Base-by-base conservation (phyloP, 2,113 vertebrate genomes). In the Paraplagusia blochii region DNA sequence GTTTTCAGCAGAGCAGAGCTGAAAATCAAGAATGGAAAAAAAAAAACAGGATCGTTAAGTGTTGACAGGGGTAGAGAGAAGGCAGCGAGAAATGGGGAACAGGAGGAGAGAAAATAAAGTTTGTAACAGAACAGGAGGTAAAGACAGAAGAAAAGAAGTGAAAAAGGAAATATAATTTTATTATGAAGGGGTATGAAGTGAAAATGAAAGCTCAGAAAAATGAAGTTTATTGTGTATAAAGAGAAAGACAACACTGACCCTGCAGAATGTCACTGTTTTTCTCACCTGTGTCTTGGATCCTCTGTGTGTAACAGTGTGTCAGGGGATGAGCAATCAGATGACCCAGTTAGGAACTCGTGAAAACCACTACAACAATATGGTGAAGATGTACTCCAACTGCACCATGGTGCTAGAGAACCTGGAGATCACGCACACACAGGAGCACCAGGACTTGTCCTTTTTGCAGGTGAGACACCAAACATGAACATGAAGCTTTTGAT, bases 401-500 rank as follows among this genome's bases (percentile, higher is more conserved):
- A 92, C 93, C 8, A 89, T 97, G 66, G 93, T 98, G 2, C 90
- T 97, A 48, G 93, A 95, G 62, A 98, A 98, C 81, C 80, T 98
- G 84, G 95, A 98, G 84, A 88, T 98, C 16, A 98, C 96, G 18
- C 92, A 95, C 0, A 82, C 92, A 8, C 85, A 89, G 63, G 80
- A 76, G 49, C 82, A 91, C 43, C 90, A 94, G 1, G 91, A 97
- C 81, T 87, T 96, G 18, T 91, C 90, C 52, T 98, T 98, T 81
- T 86, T 98, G 12, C 89, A 90, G 92, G 96, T 97, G 48, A 0
- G 80, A 50, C 10, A 17, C 34, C 13, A 14, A 17, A 44, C 43
- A 8, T 5, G 12, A 11, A 13, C 6, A 12, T 39, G 13, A 5
- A n/a, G 42, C 4, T 33, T 17, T 19, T 22, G 1, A 19, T 6